Percentiles rank a stretch among this genome's conserved stretches.
Evolutionary conservation across 2,797 vertebrate genomes (phyloP).

Genomic region (Threskiornis aethiopicus): DNA sequence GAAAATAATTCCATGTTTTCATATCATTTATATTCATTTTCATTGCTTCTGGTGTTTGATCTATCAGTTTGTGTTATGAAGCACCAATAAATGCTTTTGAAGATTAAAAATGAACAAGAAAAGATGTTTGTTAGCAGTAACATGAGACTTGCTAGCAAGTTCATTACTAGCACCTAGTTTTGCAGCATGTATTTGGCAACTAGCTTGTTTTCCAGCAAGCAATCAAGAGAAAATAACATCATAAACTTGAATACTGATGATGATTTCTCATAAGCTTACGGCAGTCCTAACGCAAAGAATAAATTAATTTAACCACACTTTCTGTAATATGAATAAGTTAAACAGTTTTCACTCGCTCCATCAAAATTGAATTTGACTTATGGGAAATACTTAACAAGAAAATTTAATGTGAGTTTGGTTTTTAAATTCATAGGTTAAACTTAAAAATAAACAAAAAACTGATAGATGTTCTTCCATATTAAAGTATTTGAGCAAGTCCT

Average conservation of each 20-base stretch:
- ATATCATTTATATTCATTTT: slow-evolving; percentile 43
- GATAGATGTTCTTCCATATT: slow-evolving; percentile 28
- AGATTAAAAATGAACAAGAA: slow-evolving; percentile 24
- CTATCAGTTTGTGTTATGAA: slow-evolving; percentile 54
- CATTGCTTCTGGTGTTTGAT: slow-evolving; percentile 52
- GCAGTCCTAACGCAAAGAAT: neutral
- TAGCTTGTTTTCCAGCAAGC: neutral
- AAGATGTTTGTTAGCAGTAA: neutral
- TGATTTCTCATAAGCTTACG: neutral
- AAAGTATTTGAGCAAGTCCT: slow-evolving; percentile 33
- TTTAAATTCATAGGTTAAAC: neutral
- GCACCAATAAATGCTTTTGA: slow-evolving; percentile 42
- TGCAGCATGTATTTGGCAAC: neutral
- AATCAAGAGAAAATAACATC: neutral
- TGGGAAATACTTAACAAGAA: neutral
- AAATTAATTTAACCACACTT: neutral
- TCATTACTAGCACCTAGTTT: neutral
- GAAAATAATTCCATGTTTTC: slow-evolving; percentile 9
- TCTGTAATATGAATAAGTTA: neutral
- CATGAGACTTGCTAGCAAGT: neutral
- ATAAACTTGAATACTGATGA: neutral
- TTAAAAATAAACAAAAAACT: neutral
- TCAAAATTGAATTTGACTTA: neutral
- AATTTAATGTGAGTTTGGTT: neutral
- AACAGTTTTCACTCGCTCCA: neutral